phyloP scores from a whole-genome alignment of 1,140 invertebrate species.

The Scylla paramamosain region DNA sequence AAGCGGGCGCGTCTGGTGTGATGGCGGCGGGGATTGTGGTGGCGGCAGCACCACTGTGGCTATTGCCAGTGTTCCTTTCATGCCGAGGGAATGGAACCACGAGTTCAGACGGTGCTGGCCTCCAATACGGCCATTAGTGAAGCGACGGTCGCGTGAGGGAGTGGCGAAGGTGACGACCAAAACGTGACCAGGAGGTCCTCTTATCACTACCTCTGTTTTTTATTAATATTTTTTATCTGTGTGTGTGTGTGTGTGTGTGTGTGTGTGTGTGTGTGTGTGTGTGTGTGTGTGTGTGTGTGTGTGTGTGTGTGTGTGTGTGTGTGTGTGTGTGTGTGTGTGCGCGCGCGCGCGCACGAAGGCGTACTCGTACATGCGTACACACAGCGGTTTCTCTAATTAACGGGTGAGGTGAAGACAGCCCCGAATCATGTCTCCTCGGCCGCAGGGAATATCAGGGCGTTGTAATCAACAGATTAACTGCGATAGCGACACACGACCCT shows the following conservation, averaged over 20 bases:
- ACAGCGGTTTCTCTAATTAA: neutral
- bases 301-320: slow-evolving; percentile 20
- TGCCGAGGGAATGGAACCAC: neutral
- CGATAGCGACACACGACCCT: neutral
- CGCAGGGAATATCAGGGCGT: neutral
- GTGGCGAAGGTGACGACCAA: neutral
- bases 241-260: slow-evolving; percentile 15
- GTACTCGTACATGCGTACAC: neutral
- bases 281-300: slow-evolving; percentile 20
- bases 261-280: slow-evolving; percentile 20
- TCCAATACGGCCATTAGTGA: neutral
- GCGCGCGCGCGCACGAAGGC: neutral
- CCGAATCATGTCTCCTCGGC: neutral
- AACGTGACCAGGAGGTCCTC: neutral
- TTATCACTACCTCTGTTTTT: neutral
- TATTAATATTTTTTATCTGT: neutral
- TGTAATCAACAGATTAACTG: neutral
- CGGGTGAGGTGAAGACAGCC: neutral
- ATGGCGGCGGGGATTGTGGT: neutral
- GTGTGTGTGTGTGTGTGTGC: neutral
- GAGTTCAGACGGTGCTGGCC: neutral
- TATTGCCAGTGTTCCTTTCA: neutral
- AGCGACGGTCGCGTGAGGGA: neutral
- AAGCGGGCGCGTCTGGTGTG: neutral
- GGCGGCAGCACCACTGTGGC: neutral